phyloP scores from a whole-genome alignment of 35 echinoderm and acorn worm genomes.

The Anneissia japonica region DNA sequence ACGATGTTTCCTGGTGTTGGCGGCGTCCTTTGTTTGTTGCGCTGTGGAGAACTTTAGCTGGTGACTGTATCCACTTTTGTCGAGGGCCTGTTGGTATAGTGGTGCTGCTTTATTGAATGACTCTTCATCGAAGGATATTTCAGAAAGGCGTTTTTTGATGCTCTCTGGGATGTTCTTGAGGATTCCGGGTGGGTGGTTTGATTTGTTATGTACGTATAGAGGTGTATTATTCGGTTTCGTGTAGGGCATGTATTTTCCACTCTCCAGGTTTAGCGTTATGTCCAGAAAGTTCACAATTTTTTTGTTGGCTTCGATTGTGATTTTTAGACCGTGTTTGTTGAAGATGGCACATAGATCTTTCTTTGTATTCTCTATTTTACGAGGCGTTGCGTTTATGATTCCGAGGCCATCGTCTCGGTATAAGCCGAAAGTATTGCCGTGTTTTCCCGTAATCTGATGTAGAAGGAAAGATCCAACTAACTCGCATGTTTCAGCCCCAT shows the following conservation, averaged over 20 bases:
- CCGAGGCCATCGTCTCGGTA: constrained; percentile 21
- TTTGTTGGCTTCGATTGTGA: constrained; percentile 22
- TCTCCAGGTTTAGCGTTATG: not conserved
- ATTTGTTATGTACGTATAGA: not conserved
- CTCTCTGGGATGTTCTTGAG: no score
- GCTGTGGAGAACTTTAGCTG: no score
- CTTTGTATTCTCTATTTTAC: constrained; percentile 21
- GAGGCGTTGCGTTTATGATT: not conserved
- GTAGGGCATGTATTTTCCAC: constrained; percentile 7
- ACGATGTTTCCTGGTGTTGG: no score
- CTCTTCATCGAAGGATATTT: no score
- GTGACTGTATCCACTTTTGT: no score
- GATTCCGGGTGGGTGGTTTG: no score
- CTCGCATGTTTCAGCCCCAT: constrained; percentile 37
- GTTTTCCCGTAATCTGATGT: constrained; percentile 1
- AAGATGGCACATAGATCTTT: constrained; percentile 24
- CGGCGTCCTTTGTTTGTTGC: no score
- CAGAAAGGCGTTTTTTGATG: no score
- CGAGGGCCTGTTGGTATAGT: no score
- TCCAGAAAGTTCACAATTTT: constrained; percentile 17
- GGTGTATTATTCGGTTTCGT: not conserved
- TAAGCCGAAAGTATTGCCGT: constrained; percentile 8
- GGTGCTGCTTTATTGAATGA: no score
- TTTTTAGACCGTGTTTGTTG: constrained; percentile 15
- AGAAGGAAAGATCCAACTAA: constrained; percentile 19